Evolutionary conservation across 2,113 vertebrate genomes (phyloP).

Genomic region (Myanophis thanlyinensis): DNA sequence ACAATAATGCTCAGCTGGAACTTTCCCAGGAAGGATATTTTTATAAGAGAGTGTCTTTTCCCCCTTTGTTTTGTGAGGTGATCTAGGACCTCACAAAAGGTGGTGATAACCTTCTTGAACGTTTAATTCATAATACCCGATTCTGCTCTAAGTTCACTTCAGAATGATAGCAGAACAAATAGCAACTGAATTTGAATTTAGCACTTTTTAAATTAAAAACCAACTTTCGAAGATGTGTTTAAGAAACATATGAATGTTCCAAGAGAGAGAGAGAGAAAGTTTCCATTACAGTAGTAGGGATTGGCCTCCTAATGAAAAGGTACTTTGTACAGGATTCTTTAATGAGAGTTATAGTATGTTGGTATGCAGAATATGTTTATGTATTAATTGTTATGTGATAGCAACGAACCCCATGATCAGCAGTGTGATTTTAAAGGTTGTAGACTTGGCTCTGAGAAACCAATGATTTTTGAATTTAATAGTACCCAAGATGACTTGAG

Average conservation of each 20-base stretch:
- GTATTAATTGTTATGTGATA: not conserved
- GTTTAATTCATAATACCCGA: not conserved
- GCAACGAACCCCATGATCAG: not conserved
- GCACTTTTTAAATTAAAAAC: not conserved
- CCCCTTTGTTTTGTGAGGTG: not conserved
- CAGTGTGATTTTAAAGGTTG: not conserved
- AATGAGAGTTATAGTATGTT: not conserved
- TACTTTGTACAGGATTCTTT: not conserved
- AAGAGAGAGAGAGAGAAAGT: not conserved
- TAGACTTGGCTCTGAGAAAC: not conserved
- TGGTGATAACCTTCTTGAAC: not conserved
- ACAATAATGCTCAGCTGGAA: not conserved
- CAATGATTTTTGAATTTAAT: not conserved
- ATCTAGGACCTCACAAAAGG: not conserved
- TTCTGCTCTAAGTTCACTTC: not conserved
- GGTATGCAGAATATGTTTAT: not conserved
- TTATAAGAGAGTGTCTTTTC: not conserved
- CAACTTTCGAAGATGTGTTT: not conserved
- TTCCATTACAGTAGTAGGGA: not conserved
- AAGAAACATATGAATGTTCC: not conserved
- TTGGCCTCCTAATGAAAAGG: not conserved
- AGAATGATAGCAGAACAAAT: not conserved
- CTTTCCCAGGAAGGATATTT: not conserved
- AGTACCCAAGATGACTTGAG: not conserved
- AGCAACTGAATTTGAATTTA: not conserved